phyloP scores from a whole-genome alignment of 2,797 vertebrate genomes.

The Thalassophryne amazonica region DNA sequence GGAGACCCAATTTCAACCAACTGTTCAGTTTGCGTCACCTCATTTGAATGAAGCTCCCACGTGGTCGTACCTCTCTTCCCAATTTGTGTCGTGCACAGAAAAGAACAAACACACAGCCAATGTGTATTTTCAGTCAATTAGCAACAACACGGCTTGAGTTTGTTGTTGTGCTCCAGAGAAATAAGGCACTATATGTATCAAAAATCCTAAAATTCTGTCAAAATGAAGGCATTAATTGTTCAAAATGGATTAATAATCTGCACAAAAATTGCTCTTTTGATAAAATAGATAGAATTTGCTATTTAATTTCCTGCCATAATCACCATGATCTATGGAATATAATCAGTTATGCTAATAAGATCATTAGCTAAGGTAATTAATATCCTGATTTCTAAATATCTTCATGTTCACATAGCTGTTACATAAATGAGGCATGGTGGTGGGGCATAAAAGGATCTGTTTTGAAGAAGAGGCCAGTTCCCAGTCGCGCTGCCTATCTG shows the following conservation, averaged over 20 bases:
- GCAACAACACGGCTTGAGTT: no score
- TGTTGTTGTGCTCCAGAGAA: no score
- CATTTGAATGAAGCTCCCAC: no score
- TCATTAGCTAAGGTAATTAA: conserved; percentile 31
- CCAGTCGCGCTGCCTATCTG: no score
- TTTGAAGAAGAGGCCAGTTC: conserved; percentile 12
- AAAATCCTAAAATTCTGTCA: no score
- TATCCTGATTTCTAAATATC: conserved; percentile 15
- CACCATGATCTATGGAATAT: conserved; percentile 20
- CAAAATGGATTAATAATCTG: not conserved
- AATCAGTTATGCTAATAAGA: conserved; percentile 22
- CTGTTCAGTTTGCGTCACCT: no score
- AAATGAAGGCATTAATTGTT: not conserved
- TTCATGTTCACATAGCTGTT: conserved; percentile 1
- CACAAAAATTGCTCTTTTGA: not conserved
- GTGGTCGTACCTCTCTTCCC: no score
- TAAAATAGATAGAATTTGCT: conserved; percentile 10
- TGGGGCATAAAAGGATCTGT: not conserved
- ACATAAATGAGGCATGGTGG: not conserved
- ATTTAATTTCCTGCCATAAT: conserved; percentile 27
- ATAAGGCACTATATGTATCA: no score
- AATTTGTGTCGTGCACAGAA: no score
- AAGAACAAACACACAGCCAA: no score
- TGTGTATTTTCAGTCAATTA: no score
- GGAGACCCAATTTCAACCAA: no score